A percentile compares a stretch with the other conserved stretches of the same genome.
These are phyloP conservation scores for Acyrthosiphon pisum DNA, from an alignment of 1,140 invertebrate genomes.

Conservation along the genomic window DNA sequence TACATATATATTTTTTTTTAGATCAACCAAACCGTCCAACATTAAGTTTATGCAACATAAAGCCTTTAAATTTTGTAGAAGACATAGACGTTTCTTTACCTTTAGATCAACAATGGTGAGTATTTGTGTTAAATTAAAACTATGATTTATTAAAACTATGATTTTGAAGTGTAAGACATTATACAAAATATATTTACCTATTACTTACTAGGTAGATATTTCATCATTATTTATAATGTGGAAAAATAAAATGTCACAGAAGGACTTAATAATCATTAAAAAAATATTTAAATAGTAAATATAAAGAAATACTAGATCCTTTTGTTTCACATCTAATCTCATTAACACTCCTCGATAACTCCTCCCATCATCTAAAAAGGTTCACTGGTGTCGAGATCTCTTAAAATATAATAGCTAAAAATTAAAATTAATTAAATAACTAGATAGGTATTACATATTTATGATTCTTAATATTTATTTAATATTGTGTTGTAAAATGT, in stretches of 20 bases:
- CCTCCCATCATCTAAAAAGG: neutral
- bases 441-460: neutral
- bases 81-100: constrained; percentile 40
- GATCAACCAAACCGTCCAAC: constrained; percentile 47
- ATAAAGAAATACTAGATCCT: neutral
- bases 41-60: constrained; percentile 49
- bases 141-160: neutral
- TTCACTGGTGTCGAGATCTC: neutral
- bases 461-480: neutral
- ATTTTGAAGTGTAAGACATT: neutral
- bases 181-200: neutral
- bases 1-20: constrained; percentile 24
- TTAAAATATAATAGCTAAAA: neutral
- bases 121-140: neutral
- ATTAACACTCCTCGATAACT: neutral
- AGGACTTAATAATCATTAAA: too few relatives aligned
- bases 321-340: neutral
- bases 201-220: too few relatives aligned
- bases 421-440: constrained; percentile 11
- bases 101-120: constrained; percentile 50
- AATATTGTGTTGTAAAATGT: neutral
- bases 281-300: neutral
- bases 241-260: neutral
- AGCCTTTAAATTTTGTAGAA: constrained; percentile 48
- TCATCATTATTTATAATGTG: neutral